Conservation (phyloP, 2,888 invertebrate genomes). For the Eristalinus aeneus region DNA sequence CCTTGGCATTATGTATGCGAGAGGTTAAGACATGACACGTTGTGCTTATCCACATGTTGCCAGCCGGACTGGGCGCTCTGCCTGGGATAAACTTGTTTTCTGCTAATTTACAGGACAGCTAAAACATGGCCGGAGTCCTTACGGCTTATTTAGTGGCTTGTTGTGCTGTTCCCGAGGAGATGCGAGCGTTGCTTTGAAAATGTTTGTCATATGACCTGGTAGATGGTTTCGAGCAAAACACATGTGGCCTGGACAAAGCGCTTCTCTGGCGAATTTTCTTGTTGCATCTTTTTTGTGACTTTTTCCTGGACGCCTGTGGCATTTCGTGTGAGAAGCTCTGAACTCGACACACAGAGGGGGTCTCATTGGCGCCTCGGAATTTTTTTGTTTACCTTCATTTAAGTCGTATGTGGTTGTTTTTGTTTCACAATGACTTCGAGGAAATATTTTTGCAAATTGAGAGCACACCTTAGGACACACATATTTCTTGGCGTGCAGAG, state of each 20-base stretch:
- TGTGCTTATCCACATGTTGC: slow-evolving; percentile 63
- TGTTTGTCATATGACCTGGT: slow-evolving; percentile 57
- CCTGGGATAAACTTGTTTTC: slow-evolving; percentile 68
- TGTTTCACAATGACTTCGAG: not conserved
- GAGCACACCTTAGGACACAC: not conserved
- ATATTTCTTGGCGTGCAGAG: no score
- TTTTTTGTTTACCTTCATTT: not conserved
- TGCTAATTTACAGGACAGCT: slow-evolving; percentile 71
- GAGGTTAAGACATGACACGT: slow-evolving; percentile 61
- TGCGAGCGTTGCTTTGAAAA: slow-evolving; percentile 55
- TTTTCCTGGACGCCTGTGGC: not conserved
- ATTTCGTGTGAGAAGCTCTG: slow-evolving; percentile 39
- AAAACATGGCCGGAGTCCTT: slow-evolving; percentile 65
- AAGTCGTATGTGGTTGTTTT: not conserved
- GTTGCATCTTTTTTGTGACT: not conserved
- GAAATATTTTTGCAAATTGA: not conserved
- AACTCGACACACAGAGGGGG: slow-evolving; percentile 41
- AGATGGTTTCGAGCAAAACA: slow-evolving; percentile 10
- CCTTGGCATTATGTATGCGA: slow-evolving; percentile 53
- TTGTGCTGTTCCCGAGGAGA: slow-evolving; percentile 49
- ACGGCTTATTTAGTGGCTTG: slow-evolving; percentile 70
- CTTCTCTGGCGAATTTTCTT: not conserved
- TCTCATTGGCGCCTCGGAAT: slow-evolving; percentile 43
- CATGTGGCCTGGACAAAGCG: not conserved
- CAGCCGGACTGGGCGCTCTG: slow-evolving; percentile 31